These are phyloP conservation scores for Calidris pugnax DNA, from an alignment of 2,113 vertebrate genomes.

Conservation along the genomic window DNA sequence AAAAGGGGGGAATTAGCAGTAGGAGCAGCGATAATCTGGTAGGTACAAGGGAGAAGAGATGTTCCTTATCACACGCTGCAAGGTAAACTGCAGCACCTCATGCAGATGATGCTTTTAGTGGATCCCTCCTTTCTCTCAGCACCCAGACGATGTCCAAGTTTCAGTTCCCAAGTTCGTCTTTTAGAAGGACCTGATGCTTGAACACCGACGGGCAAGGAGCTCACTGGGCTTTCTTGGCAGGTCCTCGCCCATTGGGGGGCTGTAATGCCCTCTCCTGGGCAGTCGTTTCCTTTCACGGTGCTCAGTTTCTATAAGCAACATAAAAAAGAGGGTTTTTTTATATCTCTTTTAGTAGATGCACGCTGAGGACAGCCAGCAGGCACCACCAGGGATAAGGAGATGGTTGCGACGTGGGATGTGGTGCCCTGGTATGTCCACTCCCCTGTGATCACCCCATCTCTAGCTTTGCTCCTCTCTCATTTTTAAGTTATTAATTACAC, in stretches of 20 bases:
- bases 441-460: not conserved
- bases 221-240: not conserved
- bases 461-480: not conserved
- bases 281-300: accelerated
- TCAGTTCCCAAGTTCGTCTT: not conserved
- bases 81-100: not conserved
- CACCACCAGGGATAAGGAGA: not conserved
- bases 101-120: not conserved
- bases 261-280: conserved; percentile 13
- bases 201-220: accelerated
- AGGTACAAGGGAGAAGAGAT: not conserved
- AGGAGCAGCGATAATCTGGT: accelerated
- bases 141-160: not conserved
- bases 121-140: not conserved
- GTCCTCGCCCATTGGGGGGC: not conserved
- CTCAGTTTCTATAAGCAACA: accelerated
- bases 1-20: accelerated
- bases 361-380: accelerated
- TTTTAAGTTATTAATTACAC: not conserved
- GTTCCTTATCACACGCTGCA: not conserved
- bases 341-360: not conserved
- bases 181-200: not conserved
- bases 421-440: accelerated
- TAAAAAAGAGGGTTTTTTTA: not conserved
- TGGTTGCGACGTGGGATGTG: not conserved